These are phyloP conservation scores for Calidris pugnax DNA, from an alignment of 2,113 vertebrate species.

Conservation along the genomic window DNA sequence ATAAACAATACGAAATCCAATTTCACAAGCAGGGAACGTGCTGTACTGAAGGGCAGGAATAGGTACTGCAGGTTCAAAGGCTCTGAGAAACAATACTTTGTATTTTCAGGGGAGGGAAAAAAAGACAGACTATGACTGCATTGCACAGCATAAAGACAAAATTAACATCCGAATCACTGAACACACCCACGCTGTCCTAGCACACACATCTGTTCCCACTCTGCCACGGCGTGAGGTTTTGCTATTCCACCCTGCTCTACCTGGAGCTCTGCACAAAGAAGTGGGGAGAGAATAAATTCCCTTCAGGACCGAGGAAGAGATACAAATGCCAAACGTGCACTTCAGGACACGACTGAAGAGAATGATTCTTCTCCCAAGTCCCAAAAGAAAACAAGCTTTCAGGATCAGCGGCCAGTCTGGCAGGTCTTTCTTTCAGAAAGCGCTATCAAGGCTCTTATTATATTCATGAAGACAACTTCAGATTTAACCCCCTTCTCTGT, in stretches of 20 bases:
- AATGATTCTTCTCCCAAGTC: background rate
- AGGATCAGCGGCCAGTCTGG: background rate
- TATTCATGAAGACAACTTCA: background rate
- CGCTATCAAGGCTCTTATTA: background rate
- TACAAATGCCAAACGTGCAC: background rate
- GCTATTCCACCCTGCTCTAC: background rate
- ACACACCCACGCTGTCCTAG: background rate
- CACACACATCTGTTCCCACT: background rate
- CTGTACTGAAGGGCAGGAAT: background rate
- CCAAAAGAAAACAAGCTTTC: background rate
- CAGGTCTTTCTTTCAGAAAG: background rate
- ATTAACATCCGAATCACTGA: background rate
- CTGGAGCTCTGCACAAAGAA: background rate
- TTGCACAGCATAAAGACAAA: background rate
- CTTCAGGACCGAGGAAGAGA: background rate
- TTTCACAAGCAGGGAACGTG: background rate
- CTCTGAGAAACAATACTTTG: background rate
- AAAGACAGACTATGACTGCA: background rate
- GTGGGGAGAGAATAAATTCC: background rate
- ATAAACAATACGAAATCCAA: slow-evolving; percentile 3
- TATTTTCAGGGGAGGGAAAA: background rate
- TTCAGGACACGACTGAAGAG: background rate
- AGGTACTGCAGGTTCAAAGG: background rate
- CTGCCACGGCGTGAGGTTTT: background rate
- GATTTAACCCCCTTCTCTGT: background rate